phyloP scores from a whole-genome alignment of 1,140 invertebrate genomes.

The Drosophila melanica region DNA sequence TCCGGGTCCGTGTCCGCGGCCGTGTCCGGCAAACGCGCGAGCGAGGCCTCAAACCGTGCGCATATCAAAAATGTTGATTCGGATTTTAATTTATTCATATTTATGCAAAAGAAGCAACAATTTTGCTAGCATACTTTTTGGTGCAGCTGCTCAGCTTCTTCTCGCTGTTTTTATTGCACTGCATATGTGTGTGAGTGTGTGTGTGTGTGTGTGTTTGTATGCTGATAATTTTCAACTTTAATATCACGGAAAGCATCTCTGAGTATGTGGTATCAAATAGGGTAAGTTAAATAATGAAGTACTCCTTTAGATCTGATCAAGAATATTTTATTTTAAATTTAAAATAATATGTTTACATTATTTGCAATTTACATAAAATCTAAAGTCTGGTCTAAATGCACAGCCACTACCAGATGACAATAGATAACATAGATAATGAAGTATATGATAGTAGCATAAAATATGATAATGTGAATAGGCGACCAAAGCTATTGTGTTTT shows the following conservation, averaged over 20 bases:
- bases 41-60: slow-evolving; percentile 25
- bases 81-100: slow-evolving; percentile 81
- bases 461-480: no score
- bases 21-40: slow-evolving; percentile 16
- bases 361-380: no score
- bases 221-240: slow-evolving; percentile 65
- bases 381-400: no score
- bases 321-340: no score
- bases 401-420: no score
- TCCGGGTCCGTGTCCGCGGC: background rate
- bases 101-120: slow-evolving; percentile 74
- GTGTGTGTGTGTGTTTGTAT: slow-evolving; percentile 22
- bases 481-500: no score
- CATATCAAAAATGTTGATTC: slow-evolving; percentile 79
- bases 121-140: slow-evolving; percentile 52
- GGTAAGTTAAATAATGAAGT: no score
- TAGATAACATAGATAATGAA: no score
- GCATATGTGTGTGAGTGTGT: slow-evolving; percentile 1
- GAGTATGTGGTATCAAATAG: no score
- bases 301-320: no score
- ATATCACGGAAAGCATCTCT: slow-evolving; percentile 38
- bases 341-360: no score
- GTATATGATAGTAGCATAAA: no score
- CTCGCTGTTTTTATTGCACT: slow-evolving; percentile 21
- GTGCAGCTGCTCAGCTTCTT: slow-evolving; percentile 43